Evolutionary conservation across 2,113 vertebrate species (phyloP).

Genomic region (Herpetotheres cachinnans): DNA sequence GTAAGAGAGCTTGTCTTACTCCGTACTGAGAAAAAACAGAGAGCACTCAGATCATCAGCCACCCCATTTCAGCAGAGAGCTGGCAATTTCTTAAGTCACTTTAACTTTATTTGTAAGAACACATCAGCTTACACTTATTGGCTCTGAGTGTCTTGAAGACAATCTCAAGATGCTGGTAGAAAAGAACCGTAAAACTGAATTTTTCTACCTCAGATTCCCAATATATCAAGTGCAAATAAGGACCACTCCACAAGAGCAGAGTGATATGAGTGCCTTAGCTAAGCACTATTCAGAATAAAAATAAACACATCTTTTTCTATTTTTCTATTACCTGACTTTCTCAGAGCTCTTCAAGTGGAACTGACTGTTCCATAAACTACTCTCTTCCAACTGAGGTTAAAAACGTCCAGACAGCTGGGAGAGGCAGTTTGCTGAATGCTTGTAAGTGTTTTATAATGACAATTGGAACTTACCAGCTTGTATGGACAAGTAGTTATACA

Average conservation of each 20-base stretch:
- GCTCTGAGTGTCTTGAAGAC: neutral
- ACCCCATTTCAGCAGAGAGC: neutral
- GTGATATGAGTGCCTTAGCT: neutral
- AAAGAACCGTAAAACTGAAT: neutral
- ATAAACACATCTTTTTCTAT: neutral
- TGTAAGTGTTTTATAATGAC: neutral
- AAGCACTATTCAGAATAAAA: neutral
- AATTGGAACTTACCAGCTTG: conserved; percentile 75
- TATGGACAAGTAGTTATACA: conserved; percentile 78
- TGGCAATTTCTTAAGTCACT: neutral
- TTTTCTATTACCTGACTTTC: neutral
- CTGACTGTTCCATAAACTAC: neutral
- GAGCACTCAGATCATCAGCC: neutral
- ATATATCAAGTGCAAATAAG: neutral
- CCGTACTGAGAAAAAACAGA: neutral
- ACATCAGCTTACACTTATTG: neutral
- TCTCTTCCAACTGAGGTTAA: neutral
- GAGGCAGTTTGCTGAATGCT: neutral
- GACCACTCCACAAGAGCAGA: neutral
- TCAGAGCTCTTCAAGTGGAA: neutral
- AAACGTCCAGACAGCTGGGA: neutral
- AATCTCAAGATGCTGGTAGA: neutral
- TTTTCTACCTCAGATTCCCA: neutral
- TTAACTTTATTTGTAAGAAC: neutral
- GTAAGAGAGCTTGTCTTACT: neutral